Base-by-base conservation (phyloP, 1,140 invertebrate genomes). In the Aplysia californica region DNA sequence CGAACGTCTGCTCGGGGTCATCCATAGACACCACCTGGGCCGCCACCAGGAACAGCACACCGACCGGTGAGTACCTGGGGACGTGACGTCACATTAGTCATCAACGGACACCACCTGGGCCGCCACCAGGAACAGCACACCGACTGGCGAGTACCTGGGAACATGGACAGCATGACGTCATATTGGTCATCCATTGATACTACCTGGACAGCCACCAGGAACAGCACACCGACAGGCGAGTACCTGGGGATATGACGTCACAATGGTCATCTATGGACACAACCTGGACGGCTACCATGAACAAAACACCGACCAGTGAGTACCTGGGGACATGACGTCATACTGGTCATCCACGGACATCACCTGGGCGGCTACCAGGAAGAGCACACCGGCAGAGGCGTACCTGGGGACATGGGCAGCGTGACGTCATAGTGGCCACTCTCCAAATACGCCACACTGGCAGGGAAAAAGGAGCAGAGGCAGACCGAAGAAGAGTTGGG, bases 161-260 rank as follows among this genome's bases (percentile, higher is more conserved):
- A n/a, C n/a, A n/a, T n/a, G n/a, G n/a, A n/a, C n/a, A n/a, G n/a
- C n/a, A n/a, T n/a, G n/a, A n/a, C n/a, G n/a, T n/a, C n/a, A n/a
- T n/a, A n/a, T n/a, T n/a, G n/a, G n/a, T 20, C 33, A 18, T n/a
- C 21, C 21, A 41, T 1, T n/a, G 20, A 66, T 41, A 58, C 91
- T 58, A 98, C 93, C 88, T 98, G 96, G 35, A 94, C 94, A 10
- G 95, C 93, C 59, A 98, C 95, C 64, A 98, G 91, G 89, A 97
- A 98, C 79, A 95, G 93, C 1, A 98, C 96, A 74, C 96, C 96
- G 26, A 98, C 89, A 0, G 97, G 97, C 33, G 96, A 98, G 74
- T 97, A 90, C 95, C 96, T 83, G 76, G 2, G 20, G 21, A 6
- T 56, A 36, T 33, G 21, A 20, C n/a, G 23, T 50, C 5, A 67